Percentiles rank a stretch among this genome's conserved stretches.
These are phyloP conservation scores for Sebastes vulpes DNA, from an alignment of 2,797 vertebrate genomes.

Conservation along the genomic window DNA sequence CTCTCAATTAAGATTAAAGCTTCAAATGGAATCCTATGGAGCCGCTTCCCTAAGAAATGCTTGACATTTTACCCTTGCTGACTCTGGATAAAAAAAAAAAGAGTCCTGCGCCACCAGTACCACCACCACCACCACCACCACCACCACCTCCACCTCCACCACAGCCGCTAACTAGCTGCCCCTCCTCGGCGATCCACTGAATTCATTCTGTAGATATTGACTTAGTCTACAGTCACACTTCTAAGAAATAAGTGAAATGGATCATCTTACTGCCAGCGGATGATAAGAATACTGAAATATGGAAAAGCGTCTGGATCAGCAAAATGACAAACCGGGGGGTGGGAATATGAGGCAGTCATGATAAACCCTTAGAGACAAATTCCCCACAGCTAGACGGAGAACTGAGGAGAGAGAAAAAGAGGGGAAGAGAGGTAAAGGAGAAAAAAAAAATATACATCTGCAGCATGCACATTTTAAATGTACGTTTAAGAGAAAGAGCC, in stretches of 20 bases:
- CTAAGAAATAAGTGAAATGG: conserved; percentile 85
- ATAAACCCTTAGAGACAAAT: conserved; percentile 81
- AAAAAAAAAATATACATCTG: conserved; percentile 52
- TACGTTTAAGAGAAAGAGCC: conserved; percentile 46
- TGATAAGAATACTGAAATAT: conserved; percentile 86
- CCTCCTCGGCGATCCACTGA: conserved; percentile 59
- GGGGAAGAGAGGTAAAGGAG: conserved; percentile 20
- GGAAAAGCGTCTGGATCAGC: conserved; percentile 83
- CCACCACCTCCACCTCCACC: conserved; percentile 53
- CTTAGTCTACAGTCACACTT: conserved; percentile 81
- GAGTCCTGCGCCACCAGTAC: conserved; percentile 68
- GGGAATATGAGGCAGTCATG: conserved; percentile 73
- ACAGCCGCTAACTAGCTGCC: conserved; percentile 70
- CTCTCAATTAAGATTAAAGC: conserved; percentile 88
- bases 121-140: conserved; percentile 48
- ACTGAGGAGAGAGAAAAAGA: conserved; percentile 48
- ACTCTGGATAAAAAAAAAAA: conserved; percentile 74
- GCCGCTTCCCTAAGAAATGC: conserved; percentile 82
- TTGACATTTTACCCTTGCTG: conserved; percentile 87
- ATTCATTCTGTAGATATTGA: conserved; percentile 80
- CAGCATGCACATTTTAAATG: conserved; percentile 37
- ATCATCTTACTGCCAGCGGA: conserved; percentile 83
- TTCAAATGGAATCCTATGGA: conserved; percentile 84
- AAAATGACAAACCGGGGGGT: conserved; percentile 76
- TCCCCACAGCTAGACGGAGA: conserved; percentile 68